A percentile compares a stretch with the other conserved stretches of the same genome.
Conservation (phyloP, 2,113 vertebrate genomes). For the Leuciscus idus region DNA sequence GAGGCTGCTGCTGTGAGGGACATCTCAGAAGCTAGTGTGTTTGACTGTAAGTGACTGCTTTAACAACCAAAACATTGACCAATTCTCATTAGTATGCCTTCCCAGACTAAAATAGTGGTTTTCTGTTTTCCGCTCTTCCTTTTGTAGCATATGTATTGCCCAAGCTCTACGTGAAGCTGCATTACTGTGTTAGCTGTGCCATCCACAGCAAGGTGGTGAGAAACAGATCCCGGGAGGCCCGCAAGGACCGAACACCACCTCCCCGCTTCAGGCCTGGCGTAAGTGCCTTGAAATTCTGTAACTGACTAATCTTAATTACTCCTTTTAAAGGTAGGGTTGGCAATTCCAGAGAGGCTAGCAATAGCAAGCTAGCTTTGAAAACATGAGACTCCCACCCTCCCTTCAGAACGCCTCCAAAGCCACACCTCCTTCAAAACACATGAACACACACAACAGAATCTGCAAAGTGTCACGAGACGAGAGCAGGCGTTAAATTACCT, state of each 20-base stretch:
- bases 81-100: not conserved
- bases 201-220: conserved; percentile 97
- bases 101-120: not conserved
- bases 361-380: no score
- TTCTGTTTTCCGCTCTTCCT: no score
- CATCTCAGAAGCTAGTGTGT: conserved; percentile 93
- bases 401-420: no score
- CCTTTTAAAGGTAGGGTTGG: no score
- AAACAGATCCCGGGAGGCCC: conserved; percentile 91
- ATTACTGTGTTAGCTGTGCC: conserved; percentile 95
- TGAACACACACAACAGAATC: no score
- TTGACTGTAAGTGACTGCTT: conserved; percentile 82
- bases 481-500: no score
- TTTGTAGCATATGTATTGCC: conserved; percentile 86
- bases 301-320: not conserved
- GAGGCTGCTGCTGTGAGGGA: conserved; percentile 93
- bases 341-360: no score
- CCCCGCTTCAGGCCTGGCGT: conserved; percentile 90
- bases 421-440: no score
- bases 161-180: conserved; percentile 95
- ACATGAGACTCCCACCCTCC: no score
- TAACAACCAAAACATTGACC: not conserved
- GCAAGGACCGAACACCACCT: conserved; percentile 92
- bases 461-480: no score
- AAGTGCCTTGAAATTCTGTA: conserved; percentile 52